Evolutionary conservation across 2,797 vertebrate species (phyloP), one percentile per base, ranked within the genome.

Genomic region (Enteromius argenteus): DNA sequence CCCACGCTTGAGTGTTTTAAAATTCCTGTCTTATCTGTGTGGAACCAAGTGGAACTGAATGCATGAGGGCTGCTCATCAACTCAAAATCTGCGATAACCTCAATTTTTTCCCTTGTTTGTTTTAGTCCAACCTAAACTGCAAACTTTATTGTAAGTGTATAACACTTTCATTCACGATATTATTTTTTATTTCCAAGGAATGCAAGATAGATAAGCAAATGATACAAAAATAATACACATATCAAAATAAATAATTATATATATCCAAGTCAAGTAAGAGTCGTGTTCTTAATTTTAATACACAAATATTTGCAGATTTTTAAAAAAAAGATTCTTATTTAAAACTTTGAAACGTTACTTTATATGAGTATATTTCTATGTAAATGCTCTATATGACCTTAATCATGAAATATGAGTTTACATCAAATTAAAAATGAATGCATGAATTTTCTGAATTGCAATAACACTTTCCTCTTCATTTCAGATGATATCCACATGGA

Each of bases 31-130:
- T 89, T 88, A 86, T 91, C 90, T 93, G 90, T 89, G 91, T 92
- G 93, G 92, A 94, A 92, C 93, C 90, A 87, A 93, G 92, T 92
- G 92, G 93, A 95, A 93, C 92, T 87, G 92, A 92, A 88, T 89
- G 85, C 77, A 84, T 90, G 84, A 89, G 89, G 85, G 32, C 79
- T 68, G 84, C 88, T 89, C 88, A 67, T 68, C 68, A 84, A 86
- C 85, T 84, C 85, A 44, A 78, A 67, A 85, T 74, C 42, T 80
- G 51, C 64, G 75, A 58, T 72, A 85, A 80, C 69, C 66, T 15
- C 37, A 19, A n/a, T 49, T 84, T 75, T 51, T 60, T 35, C 1
- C 46, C 30, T 72, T 67, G 32, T 32, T 62, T 71, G 67, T 46
- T 13, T 82, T n/a, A 53, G 49, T 42, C 13, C 37, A 8, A 79